phyloP scores from a whole-genome alignment of 2,888 invertebrate genomes.

The Xestia xanthographa region DNA sequence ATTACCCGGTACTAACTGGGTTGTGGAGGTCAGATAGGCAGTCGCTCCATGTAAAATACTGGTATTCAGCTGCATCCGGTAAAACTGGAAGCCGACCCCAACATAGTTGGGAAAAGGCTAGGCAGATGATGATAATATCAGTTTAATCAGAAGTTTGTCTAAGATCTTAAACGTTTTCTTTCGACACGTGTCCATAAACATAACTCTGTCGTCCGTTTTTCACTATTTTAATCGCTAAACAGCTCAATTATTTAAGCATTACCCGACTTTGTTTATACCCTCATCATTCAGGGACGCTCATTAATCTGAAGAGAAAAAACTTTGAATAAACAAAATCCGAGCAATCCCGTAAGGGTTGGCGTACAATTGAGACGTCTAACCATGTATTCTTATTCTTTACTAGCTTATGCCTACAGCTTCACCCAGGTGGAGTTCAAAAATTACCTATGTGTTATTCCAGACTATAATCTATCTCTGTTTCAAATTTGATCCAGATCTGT shows the following conservation, averaged over 20 bases:
- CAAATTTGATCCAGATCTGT: background rate
- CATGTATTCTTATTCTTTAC: background rate
- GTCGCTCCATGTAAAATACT: too few species aligned
- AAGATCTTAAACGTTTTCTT: background rate
- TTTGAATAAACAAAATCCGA: conserved; percentile 59
- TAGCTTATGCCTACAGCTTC: background rate
- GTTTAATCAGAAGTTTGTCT: background rate
- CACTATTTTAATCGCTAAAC: conserved; percentile 53
- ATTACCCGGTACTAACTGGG: too few species aligned
- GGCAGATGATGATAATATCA: too few species aligned
- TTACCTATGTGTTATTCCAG: background rate
- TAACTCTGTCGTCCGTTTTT: conserved; percentile 11
- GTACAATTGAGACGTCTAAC: conserved; percentile 12
- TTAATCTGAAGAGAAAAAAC: conserved; percentile 60
- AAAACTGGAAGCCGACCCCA: too few species aligned
- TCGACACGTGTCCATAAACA: background rate
- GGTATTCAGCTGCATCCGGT: too few species aligned
- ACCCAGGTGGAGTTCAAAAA: background rate
- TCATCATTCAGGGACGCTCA: conserved; percentile 59
- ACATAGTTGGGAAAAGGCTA: too few species aligned
- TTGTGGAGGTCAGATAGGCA: too few species aligned
- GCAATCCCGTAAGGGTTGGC: conserved; percentile 37
- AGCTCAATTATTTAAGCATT: conserved; percentile 59
- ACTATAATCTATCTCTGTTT: background rate
- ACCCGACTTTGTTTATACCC: conserved; percentile 55